phyloP scores from a whole-genome alignment of 2,888 invertebrate genomes.

The Apotomis turbidana region DNA sequence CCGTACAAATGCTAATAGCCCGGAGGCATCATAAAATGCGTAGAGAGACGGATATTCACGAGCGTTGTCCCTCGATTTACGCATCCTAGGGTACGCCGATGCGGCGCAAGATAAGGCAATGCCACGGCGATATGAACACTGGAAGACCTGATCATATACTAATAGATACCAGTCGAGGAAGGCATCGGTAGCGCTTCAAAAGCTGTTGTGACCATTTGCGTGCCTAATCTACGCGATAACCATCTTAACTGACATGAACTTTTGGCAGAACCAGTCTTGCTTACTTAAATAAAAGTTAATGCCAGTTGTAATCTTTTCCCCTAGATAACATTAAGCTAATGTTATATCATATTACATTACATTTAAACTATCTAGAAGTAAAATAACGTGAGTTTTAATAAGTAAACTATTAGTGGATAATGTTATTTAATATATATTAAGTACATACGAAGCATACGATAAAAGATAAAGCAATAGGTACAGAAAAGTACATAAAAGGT shows the following conservation, averaged over 20 bases:
- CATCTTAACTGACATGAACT: slow-evolving; percentile 17
- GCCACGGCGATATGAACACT: slow-evolving; percentile 13
- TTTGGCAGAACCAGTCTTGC: neutral
- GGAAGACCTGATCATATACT: slow-evolving; percentile 10
- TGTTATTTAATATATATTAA: too few relatives aligned
- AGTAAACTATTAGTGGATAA: too few relatives aligned
- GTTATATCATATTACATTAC: too few relatives aligned
- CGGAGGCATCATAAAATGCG: slow-evolving; percentile 32
- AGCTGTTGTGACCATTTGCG: slow-evolving; percentile 14
- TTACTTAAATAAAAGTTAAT: neutral
- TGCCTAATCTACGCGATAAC: slow-evolving; percentile 12
- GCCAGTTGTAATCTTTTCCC: neutral
- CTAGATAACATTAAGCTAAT: neutral
- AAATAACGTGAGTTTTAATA: too few relatives aligned
- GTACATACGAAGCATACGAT: too few relatives aligned
- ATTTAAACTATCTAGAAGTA: too few relatives aligned
- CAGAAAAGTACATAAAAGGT: too few relatives aligned
- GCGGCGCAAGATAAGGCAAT: slow-evolving; percentile 20
- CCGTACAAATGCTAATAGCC: slow-evolving; percentile 32
- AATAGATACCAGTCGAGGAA: neutral
- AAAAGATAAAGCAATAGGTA: too few relatives aligned
- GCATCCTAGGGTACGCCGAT: slow-evolving; percentile 36
- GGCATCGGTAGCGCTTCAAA: slow-evolving; percentile 22
- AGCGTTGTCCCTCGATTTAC: slow-evolving; percentile 38
- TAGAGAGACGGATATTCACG: slow-evolving; percentile 38